phyloP scores from a whole-genome alignment of 2,797 vertebrate genomes.

The Gymnoscopelus microlampas region DNA sequence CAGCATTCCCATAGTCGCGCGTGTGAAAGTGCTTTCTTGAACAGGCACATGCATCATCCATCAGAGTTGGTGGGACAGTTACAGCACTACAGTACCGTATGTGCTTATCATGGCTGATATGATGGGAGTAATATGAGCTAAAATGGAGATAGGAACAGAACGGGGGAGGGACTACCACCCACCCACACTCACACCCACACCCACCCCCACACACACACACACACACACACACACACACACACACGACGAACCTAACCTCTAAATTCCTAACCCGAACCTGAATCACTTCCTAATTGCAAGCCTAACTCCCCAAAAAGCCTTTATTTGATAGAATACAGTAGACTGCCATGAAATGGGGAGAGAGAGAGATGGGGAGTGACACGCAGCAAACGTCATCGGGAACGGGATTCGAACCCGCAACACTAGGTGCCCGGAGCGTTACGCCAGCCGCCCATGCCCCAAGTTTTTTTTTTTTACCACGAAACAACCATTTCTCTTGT shows the following conservation, averaged over 20 bases:
- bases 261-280: too few relatives aligned
- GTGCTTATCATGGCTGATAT: conserved; percentile 48
- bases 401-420: too few relatives aligned
- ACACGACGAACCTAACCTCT: not conserved
- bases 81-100: not conserved
- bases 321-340: too few relatives aligned
- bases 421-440: too few relatives aligned
- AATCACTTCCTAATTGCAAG: too few relatives aligned
- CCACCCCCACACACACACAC: not conserved
- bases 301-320: too few relatives aligned
- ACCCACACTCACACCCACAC: not conserved
- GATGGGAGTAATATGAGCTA: conserved; percentile 30
- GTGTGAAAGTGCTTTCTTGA: conserved; percentile 56
- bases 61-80: conserved; percentile 11
- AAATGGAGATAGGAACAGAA: conserved; percentile 20
- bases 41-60: conserved; percentile 15
- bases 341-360: too few relatives aligned
- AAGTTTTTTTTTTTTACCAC: too few relatives aligned
- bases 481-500: too few relatives aligned
- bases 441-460: too few relatives aligned
- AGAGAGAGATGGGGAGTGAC: too few relatives aligned
- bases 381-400: too few relatives aligned
- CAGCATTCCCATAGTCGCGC: conserved; percentile 68
- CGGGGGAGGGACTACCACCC: conserved; percentile 11
- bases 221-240: not conserved